A percentile compares a stretch with the other conserved stretches of the same genome.
Evolutionary conservation across 2,113 vertebrate species (phyloP).

Genomic region (Ochotona princeps): DNA sequence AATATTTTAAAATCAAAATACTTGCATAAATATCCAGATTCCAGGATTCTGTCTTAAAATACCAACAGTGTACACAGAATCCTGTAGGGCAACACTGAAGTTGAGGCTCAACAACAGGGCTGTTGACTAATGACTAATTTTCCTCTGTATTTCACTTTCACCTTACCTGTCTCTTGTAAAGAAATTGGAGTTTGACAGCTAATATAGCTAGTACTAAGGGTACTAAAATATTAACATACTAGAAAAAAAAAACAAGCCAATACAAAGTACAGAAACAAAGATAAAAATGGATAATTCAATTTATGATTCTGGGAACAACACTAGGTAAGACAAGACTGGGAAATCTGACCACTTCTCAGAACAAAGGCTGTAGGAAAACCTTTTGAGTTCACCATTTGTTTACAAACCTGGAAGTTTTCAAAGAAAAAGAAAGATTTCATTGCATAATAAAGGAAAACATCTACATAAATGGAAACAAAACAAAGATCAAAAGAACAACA

Average conservation of each 20-base stretch:
- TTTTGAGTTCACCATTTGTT: background rate
- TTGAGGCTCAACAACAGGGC: background rate
- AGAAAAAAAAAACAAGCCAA: background rate
- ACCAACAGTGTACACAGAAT: background rate
- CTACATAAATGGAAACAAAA: background rate
- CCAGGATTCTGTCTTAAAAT: background rate
- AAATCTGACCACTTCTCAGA: background rate
- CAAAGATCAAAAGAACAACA: slow-evolving; percentile 25
- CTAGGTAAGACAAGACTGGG: background rate
- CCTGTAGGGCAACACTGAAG: background rate
- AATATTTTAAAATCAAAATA: slow-evolving; percentile 30
- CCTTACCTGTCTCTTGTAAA: background rate
- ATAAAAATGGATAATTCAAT: background rate
- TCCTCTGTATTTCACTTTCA: background rate
- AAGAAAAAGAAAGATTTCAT: background rate
- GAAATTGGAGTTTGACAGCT: background rate
- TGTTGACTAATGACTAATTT: background rate
- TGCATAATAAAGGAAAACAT: slow-evolving; percentile 34
- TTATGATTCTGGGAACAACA: background rate
- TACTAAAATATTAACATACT: background rate
- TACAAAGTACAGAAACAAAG: background rate
- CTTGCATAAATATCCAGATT: slow-evolving; percentile 15
- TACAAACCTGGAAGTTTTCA: slow-evolving; percentile 7
- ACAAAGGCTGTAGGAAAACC: background rate
- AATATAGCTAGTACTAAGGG: background rate